Evolutionary conservation across 1,140 invertebrate species (phyloP), one percentile per base, ranked within the genome.

Genomic region (Procambarus clarkii): DNA sequence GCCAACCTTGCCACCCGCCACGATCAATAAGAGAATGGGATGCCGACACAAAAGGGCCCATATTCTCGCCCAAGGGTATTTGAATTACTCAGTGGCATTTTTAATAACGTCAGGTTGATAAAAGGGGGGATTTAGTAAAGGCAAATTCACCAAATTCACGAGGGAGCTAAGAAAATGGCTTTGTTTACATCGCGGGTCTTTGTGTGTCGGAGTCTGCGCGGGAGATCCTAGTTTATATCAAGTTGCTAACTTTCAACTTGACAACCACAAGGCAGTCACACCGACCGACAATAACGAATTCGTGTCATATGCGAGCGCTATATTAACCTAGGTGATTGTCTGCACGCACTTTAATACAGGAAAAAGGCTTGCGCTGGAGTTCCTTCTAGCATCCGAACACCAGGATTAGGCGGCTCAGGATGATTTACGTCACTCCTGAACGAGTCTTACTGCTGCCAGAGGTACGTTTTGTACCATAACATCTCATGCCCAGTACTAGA

Each of bases 21-120:
- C 88, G 92, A 92, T 92, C 92, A 92, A 92, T 92, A 92, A 87
- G 88, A 92, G 89, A 90, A 91, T 92, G 89, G 88, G 92, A 92
- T 92, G 88, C 84, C 79, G 92, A 84, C 78, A 88, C 91, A 91
- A 92, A 87, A 90, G 48, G 15, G 50, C 44, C 21, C 58, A 64
- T 86, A 69, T 34, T 81, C 69, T 87, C 90, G 60, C 86, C 88
- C 86, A 71, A 9, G 81, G 44, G 45, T 13, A 50, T 58, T 54
- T 44, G 58, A 86, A 8, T 64, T 50, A 69, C 54, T 86, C 34
- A 54, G 24, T 90, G 82, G 54, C 46, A 74, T 83, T 74, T 71
- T 64, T 50, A 76, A 89, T 90, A 24, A 81, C 46, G 24, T 48
- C 79, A 34, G n/a, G 48, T 76, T 89, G 74, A 92, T 58, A 90